These are phyloP conservation scores for Pseudomyrmex concolor DNA, from an alignment of 1,140 invertebrate species.

Conservation along the genomic window DNA sequence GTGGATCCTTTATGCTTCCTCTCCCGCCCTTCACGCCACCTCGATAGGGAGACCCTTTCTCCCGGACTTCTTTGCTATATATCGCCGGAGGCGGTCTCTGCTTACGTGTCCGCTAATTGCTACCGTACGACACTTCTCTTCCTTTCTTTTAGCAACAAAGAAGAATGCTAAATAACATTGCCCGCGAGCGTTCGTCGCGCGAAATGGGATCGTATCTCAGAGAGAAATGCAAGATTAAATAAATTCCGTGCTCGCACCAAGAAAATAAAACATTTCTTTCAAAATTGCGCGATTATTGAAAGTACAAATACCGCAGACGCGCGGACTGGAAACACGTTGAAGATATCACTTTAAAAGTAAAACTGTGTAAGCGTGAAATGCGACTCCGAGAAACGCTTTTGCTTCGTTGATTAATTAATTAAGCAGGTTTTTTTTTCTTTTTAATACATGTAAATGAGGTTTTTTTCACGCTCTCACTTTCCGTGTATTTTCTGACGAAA, in stretches of 20 bases:
- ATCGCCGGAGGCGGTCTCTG: constrained; percentile 11
- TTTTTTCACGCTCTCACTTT: constrained; percentile 8
- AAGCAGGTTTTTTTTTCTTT: no score
- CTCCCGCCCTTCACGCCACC: neutral
- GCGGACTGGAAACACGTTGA: no score
- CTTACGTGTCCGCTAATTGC: constrained; percentile 56
- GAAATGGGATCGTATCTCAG: neutral
- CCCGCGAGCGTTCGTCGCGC: neutral
- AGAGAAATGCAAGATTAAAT: neutral
- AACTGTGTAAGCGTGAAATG: no score
- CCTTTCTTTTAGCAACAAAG: constrained; percentile 4
- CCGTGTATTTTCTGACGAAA: neutral
- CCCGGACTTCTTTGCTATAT: neutral
- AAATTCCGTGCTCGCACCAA: no score
- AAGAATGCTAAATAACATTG: neutral
- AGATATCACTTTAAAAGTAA: no score
- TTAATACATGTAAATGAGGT: no score
- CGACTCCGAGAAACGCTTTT: no score
- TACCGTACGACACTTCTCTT: constrained; percentile 47
- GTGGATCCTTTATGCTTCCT: constrained; percentile 29
- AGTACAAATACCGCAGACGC: no score
- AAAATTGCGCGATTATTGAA: no score
- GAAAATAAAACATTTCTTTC: no score
- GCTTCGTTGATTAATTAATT: neutral
- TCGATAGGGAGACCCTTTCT: neutral